A percentile compares a stretch with the other conserved stretches of the same genome.
Evolutionary conservation across 92 coral and sea anemone species (phyloP).

Genomic region (Umimayanthus chanpuru): DNA sequence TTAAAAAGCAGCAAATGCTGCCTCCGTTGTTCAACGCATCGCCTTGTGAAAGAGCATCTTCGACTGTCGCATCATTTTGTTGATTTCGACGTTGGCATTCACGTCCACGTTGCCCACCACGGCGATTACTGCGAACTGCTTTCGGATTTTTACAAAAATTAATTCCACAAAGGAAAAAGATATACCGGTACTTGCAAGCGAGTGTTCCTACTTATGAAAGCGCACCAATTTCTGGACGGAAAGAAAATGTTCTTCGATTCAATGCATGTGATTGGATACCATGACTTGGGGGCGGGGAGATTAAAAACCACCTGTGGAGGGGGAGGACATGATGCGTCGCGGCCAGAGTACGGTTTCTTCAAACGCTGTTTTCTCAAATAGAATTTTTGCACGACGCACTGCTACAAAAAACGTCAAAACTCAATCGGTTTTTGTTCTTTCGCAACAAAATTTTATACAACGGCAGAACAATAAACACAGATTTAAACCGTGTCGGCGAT

Average conservation of each 20-base stretch:
- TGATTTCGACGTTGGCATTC: background rate
- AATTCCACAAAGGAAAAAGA: constrained; percentile 3
- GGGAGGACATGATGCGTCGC: background rate
- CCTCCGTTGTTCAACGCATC: background rate
- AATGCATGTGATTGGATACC: too few species aligned
- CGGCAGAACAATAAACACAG: too few species aligned
- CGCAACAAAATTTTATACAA: background rate
- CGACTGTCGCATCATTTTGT: background rate
- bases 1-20: background rate
- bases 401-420: background rate
- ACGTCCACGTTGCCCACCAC: background rate
- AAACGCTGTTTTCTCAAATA: too few species aligned
- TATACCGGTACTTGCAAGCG: constrained; percentile 2
- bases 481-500: too few species aligned
- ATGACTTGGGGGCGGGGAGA: too few species aligned
- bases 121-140: background rate
- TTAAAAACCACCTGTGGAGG: background rate
- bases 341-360: too few species aligned
- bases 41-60: too few species aligned
- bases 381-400: too few species aligned
- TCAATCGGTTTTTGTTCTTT: background rate
- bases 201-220: background rate
- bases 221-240: constrained; percentile 1
- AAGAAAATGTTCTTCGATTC: background rate
- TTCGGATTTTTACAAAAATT: background rate